Percentiles rank a stretch among this genome's conserved stretches.
phyloP scores from a whole-genome alignment of 2,797 vertebrate species.

The Chromobotia macracanthus region DNA sequence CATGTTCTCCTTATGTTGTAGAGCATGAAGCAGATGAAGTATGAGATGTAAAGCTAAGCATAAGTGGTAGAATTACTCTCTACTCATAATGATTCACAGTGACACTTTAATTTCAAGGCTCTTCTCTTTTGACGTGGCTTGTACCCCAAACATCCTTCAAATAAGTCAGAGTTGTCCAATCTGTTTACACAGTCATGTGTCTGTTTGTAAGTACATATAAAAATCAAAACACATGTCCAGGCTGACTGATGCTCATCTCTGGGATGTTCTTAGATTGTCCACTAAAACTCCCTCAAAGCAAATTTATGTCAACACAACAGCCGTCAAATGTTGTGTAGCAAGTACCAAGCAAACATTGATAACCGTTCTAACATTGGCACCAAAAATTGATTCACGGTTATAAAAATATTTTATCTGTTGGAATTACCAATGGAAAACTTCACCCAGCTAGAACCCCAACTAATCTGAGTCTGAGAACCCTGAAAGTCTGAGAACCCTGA shows the following conservation, averaged over 20 bases:
- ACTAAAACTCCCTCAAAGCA: background rate
- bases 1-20: too few species aligned
- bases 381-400: background rate
- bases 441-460: too few species aligned
- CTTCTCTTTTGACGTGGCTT: background rate
- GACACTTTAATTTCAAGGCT: too few species aligned
- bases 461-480: too few species aligned
- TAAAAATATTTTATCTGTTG: too few species aligned
- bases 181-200: background rate
- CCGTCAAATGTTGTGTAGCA: background rate
- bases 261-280: background rate
- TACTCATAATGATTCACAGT: too few species aligned
- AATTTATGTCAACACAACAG: background rate
- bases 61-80: too few species aligned
- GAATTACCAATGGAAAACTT: too few species aligned
- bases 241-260: slow-evolving; percentile 1
- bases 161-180: background rate
- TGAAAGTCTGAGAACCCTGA: too few species aligned
- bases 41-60: too few species aligned
- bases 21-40: too few species aligned
- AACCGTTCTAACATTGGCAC: background rate
- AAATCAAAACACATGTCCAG: background rate
- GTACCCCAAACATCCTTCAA: background rate
- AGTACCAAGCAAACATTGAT: background rate
- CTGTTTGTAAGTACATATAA: background rate